Percentiles rank a stretch among this genome's conserved stretches.
phyloP scores from a whole-genome alignment of 2,797 vertebrate species.

The Alosa sapidissima region DNA sequence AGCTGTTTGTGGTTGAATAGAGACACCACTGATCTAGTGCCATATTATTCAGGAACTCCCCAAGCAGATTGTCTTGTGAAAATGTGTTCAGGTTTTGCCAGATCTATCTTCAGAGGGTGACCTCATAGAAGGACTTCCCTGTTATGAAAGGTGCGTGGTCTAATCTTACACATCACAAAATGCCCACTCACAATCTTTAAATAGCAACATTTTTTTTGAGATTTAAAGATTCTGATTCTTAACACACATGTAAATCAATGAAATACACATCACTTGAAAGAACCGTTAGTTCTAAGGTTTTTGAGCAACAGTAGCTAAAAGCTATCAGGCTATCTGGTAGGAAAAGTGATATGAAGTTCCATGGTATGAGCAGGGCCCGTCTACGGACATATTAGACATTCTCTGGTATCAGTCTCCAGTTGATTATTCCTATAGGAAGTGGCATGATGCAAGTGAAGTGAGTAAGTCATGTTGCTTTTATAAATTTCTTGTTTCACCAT shows the following conservation, averaged over 20 bases:
- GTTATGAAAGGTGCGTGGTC: slow-evolving; percentile 18
- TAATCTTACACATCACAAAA: slow-evolving; percentile 18
- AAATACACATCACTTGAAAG: neutral
- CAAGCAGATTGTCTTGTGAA: slow-evolving; percentile 19
- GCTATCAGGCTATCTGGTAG: neutral
- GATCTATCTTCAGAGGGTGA: slow-evolving; percentile 19
- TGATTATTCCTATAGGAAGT: neutral
- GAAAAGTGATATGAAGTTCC: neutral
- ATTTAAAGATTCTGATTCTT: neutral
- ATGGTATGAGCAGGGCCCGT: no score
- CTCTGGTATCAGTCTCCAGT: neutral
- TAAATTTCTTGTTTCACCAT: neutral
- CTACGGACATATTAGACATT: no score
- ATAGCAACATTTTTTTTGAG: neutral
- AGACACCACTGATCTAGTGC: neutral
- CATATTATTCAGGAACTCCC: neutral
- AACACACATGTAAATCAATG: neutral
- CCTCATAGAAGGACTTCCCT: slow-evolving; percentile 22
- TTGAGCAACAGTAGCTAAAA: neutral
- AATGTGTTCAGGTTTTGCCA: slow-evolving; percentile 17
- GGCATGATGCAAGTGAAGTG: neutral
- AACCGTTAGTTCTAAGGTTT: neutral
- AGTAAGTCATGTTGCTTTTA: neutral
- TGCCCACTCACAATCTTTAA: neutral
- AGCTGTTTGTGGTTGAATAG: neutral